Evolutionary conservation across 2,113 vertebrate genomes (phyloP).

Genomic region (Syngnathoides biaculeatus): DNA sequence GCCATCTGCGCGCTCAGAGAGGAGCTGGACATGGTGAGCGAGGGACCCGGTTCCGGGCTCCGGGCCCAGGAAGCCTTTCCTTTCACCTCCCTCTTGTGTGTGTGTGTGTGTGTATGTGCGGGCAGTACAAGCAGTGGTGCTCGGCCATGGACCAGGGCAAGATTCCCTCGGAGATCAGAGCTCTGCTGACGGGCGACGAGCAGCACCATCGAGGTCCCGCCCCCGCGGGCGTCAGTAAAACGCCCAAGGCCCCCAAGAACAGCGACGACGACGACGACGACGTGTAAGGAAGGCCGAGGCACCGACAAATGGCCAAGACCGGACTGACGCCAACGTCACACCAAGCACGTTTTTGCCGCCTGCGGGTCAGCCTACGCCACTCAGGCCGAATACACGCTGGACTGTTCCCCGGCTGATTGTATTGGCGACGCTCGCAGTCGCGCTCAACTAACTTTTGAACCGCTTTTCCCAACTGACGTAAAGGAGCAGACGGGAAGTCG

Average conservation of each 20-base stretch:
- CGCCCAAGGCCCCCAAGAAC: constrained; percentile 74
- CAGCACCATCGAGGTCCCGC: constrained; percentile 71
- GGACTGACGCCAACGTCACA: too few species aligned
- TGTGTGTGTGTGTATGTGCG: background rate
- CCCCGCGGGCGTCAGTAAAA: constrained; percentile 73
- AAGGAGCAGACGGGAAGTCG: too few species aligned
- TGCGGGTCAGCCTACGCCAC: too few species aligned
- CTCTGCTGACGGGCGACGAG: constrained; percentile 90
- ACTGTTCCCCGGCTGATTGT: background rate
- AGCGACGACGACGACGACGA: constrained; percentile 58
- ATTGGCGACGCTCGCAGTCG: too few species aligned
- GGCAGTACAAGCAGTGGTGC: constrained; percentile 98
- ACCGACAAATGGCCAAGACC: too few species aligned
- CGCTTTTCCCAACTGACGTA: too few species aligned
- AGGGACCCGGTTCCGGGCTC: background rate
- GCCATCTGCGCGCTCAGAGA: constrained; percentile 95
- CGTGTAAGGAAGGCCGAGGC: constrained; percentile 69
- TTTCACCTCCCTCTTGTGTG: background rate
- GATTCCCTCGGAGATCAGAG: constrained; percentile 97
- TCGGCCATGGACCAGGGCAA: constrained; percentile 97
- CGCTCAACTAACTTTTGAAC: too few species aligned
- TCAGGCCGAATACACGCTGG: too few species aligned
- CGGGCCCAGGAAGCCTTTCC: background rate
- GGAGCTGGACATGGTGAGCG: constrained; percentile 92
- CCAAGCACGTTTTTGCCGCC: too few species aligned